Evolutionary conservation across 2,113 vertebrate species (phyloP).

Genomic region (Labeo catla): DNA sequence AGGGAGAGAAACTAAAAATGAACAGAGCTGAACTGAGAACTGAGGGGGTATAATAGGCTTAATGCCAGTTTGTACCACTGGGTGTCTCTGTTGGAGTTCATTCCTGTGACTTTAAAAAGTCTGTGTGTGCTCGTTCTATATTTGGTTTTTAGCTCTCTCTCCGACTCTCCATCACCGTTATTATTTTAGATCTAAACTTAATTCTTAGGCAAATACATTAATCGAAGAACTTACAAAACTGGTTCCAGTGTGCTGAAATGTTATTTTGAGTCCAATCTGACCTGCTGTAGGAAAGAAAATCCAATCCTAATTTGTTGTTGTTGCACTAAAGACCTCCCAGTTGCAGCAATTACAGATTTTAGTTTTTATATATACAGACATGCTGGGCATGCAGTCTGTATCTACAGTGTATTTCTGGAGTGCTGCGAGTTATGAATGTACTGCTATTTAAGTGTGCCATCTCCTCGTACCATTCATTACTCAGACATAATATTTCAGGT

Average conservation of each 20-base stretch:
- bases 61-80: slow-evolving; percentile 16
- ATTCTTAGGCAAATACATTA: not conserved
- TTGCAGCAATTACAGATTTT: slow-evolving; percentile 7
- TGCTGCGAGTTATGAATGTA: not conserved
- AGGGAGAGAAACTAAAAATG: not conserved
- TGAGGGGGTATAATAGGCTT: not conserved
- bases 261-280: not conserved
- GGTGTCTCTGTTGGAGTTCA: slow-evolving; percentile 37
- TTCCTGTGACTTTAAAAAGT: not conserved
- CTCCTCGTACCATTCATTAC: slow-evolving; percentile 2
- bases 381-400: not conserved
- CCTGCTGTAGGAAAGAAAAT: not conserved
- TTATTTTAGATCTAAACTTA: not conserved
- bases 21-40: not conserved
- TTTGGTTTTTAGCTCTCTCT: not conserved
- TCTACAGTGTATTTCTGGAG: not conserved
- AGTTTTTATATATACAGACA: slow-evolving; percentile 12
- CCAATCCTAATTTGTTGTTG: not conserved
- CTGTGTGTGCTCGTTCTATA: not conserved
- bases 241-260: not conserved
- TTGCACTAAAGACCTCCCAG: slow-evolving; percentile 2
- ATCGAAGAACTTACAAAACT: not conserved
- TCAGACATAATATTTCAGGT: slow-evolving; percentile 15
- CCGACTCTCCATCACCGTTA: not conserved
- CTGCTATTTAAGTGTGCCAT: not conserved